phyloP scores from a whole-genome alignment of 2,888 invertebrate species.

The Frankliniella fusca region DNA sequence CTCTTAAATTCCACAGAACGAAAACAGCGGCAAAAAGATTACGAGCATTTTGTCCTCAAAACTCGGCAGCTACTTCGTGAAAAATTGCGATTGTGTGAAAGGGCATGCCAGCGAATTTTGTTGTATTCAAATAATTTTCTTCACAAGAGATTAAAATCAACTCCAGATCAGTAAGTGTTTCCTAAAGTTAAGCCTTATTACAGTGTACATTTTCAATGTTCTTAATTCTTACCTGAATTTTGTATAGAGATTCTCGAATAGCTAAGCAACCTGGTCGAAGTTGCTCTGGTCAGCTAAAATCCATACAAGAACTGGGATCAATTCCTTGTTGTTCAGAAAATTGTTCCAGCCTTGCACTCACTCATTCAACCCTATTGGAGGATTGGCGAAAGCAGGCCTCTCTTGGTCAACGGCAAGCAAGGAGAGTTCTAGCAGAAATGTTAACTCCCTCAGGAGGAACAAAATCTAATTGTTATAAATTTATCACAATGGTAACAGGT shows the following conservation, averaged over 20 bases:
- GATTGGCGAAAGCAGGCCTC: constrained; percentile 34
- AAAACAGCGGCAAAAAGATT: constrained; percentile 29
- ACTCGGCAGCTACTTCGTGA: constrained; percentile 34
- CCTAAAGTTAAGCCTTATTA: neutral
- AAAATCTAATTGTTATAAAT: constrained; percentile 38
- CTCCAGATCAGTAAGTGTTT: constrained; percentile 35
- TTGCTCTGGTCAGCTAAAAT: constrained; percentile 31
- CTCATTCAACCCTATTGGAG: constrained; percentile 35
- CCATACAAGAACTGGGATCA: constrained; percentile 35
- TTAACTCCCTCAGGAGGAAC: constrained; percentile 36
- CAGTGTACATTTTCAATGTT: neutral
- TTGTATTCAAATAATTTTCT: constrained; percentile 39
- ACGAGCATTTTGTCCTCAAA: constrained; percentile 36
- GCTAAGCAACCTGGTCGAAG: neutral
- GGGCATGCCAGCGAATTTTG: constrained; percentile 36
- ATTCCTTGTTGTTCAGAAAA: constrained; percentile 35
- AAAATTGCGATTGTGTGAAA: constrained; percentile 37
- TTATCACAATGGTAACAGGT: constrained; percentile 39
- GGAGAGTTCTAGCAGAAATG: constrained; percentile 38
- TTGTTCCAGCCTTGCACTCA: constrained; percentile 35
- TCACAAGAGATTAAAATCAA: constrained; percentile 37
- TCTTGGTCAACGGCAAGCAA: constrained; percentile 34
- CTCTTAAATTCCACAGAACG: neutral
- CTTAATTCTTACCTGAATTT: neutral
- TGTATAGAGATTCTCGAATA: neutral